These are phyloP conservation scores for Gila robusta DNA, from an alignment of 2,797 vertebrate genomes.

Conservation along the genomic window DNA sequence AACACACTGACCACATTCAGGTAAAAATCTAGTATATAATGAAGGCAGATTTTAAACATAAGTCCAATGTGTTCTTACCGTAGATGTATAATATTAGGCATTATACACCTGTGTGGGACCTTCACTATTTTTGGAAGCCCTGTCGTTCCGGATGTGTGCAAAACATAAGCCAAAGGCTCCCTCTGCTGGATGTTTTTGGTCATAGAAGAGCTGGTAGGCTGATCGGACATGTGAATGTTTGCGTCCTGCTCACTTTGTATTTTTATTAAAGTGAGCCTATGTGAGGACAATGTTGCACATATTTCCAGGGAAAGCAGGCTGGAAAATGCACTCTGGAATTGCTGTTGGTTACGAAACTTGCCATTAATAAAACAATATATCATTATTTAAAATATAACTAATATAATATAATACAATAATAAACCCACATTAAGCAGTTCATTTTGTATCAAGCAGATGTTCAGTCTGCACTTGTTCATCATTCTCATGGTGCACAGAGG, in stretches of 20 bases:
- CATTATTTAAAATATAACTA: neutral
- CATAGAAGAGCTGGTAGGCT: slow-evolving; percentile 27
- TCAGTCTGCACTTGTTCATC: slow-evolving; percentile 82
- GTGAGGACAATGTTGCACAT: slow-evolving; percentile 71
- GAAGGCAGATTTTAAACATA: neutral
- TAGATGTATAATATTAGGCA: slow-evolving; percentile 91
- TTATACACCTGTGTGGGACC: slow-evolving; percentile 92
- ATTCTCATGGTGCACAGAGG: slow-evolving; percentile 79
- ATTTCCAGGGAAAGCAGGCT: slow-evolving; percentile 67
- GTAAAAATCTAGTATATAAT: neutral
- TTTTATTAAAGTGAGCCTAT: slow-evolving; percentile 82
- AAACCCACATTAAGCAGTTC: slow-evolving; percentile 81
- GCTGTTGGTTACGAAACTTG: slow-evolving; percentile 72
- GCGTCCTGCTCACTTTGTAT: slow-evolving; percentile 29
- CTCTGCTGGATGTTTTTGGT: slow-evolving; percentile 52
- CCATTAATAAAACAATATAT: neutral
- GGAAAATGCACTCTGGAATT: slow-evolving; percentile 77
- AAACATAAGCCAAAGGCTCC: slow-evolving; percentile 85
- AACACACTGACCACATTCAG: neutral
- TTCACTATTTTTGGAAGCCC: slow-evolving; percentile 90
- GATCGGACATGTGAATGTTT: neutral
- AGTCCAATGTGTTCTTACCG: slow-evolving; percentile 72
- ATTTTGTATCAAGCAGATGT: slow-evolving; percentile 86
- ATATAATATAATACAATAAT: neutral
- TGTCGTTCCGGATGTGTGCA: slow-evolving; percentile 96